Evolutionary conservation across 2,797 vertebrate genomes (phyloP), one percentile per base, ranked within the genome.

Genomic region (Paratrypauchen microcephalus): DNA sequence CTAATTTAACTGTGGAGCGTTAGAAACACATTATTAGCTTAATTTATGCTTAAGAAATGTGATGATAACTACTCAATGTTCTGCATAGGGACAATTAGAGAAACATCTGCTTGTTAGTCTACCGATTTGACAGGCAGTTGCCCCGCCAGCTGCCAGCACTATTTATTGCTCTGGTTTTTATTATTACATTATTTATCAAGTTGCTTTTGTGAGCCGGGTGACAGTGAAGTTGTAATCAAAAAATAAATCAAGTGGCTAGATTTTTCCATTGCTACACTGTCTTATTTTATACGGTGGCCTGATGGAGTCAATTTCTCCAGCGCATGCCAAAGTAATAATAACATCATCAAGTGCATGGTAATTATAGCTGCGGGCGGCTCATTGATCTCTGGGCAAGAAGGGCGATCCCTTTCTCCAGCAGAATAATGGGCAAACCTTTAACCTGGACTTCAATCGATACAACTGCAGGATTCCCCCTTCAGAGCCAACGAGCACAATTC

Each of bases 341-440:
- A 91, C 89, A 90, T 89, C 86, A 92, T 91, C 87, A 90, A 86
- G 74, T 79, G 78, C 72, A 80, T 85, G 78, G 88, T 91, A 92
- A 93, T 92, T 91, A 91, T 91, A 87, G 86, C 91, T 90, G 71
- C 80, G 79, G 91, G 90, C 87, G 82, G 59, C 84, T 84, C 87
- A 93, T 94, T 94, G 93, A 94, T 93, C 89, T 88, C 69, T 1
- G 52, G 74, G 79, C 83, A 80, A 88, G 90, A 82, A 76, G 80
- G 90, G 87, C 83, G 86, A 90, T 92, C 88, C 83, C 82, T 87
- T 88, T 86, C 87, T 85, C 82, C 83, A 75, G 83, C 85, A 83
- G 81, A 91, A 91, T 91, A 93, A 94, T 91, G 88, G 89, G 82
- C 77, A 86, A 89, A 92, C 87, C 87, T 92, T 92, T 90, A 91